Conservation (phyloP, 2,113 vertebrate genomes). For the Strigops habroptila region DNA sequence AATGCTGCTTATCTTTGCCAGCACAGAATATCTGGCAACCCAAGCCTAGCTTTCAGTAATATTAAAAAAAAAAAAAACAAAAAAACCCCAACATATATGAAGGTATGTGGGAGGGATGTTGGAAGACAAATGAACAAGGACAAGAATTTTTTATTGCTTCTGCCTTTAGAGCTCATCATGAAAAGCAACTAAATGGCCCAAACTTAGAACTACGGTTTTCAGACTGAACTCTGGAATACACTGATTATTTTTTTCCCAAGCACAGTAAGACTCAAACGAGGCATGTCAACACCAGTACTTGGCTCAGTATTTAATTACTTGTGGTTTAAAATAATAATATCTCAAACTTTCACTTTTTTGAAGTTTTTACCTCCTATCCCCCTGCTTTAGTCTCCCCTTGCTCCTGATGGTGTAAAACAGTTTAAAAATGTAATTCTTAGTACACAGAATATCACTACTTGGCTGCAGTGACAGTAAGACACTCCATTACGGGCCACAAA, state of each 20-base stretch:
- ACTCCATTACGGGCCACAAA: neutral
- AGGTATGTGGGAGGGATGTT: neutral
- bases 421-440: neutral
- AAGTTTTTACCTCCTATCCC: neutral
- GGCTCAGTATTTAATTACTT: neutral
- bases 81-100: neutral
- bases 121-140: neutral
- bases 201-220: neutral
- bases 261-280: neutral
- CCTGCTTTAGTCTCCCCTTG: neutral
- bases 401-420: neutral
- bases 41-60: neutral
- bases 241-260: neutral
- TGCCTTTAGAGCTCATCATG: neutral
- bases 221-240: neutral
- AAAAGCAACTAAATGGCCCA: neutral
- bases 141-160: neutral
- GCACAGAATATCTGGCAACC: neutral
- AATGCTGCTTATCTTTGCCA: neutral
- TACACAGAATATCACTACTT: neutral
- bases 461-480: neutral
- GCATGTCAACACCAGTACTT: neutral
- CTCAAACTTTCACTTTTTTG: neutral
- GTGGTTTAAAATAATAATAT: neutral
- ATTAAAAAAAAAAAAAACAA: neutral